phyloP scores from a whole-genome alignment of 2,113 vertebrate genomes.

The Emydura subglobosa region DNA sequence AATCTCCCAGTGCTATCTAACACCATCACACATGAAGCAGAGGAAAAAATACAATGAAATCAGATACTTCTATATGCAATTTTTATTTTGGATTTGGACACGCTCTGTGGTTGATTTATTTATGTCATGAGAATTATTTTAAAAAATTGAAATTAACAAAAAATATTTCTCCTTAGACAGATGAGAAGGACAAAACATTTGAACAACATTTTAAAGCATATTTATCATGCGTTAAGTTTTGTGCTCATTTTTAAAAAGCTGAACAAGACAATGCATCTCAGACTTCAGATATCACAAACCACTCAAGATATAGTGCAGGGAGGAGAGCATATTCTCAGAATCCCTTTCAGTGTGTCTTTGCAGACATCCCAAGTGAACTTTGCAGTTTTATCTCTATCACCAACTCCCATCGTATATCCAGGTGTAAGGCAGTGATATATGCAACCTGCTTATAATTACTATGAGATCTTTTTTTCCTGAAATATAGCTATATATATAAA shows the following conservation, averaged over 20 bases:
- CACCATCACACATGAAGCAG: no score
- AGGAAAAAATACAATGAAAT: no score
- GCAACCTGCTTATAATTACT: background rate
- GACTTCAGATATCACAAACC: background rate
- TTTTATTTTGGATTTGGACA: no score
- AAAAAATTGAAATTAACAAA: background rate
- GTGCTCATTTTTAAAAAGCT: background rate
- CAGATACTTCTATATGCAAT: no score
- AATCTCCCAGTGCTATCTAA: background rate
- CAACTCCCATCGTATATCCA: background rate
- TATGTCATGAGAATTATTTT: background rate
- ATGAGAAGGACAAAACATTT: no score
- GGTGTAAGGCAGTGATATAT: background rate
- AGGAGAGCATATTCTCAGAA: background rate
- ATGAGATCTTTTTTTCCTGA: background rate
- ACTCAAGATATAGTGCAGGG: background rate
- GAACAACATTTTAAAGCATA: background rate
- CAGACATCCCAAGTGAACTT: background rate
- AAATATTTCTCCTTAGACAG: no score
- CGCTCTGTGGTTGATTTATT: no score
- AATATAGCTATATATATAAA: background rate
- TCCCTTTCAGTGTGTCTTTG: background rate
- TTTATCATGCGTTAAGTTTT: background rate
- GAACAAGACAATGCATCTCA: background rate
- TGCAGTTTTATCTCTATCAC: background rate